Conservation (phyloP, 2,113 vertebrate species). For the Trogon surrucura region DNA sequence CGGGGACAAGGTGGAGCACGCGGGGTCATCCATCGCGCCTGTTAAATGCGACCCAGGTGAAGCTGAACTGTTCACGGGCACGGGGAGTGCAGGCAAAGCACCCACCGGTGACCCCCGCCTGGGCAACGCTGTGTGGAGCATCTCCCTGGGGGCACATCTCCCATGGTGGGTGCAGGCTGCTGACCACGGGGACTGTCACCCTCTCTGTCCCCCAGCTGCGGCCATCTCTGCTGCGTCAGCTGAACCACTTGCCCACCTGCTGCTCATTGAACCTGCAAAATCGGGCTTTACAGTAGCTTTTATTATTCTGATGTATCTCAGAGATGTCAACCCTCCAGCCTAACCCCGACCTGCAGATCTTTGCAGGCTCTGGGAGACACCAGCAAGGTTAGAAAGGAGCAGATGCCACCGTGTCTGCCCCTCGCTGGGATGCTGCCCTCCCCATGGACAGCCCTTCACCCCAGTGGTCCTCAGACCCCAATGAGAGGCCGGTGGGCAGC, state of each 20-base stretch:
- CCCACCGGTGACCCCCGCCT: rapidly evolving
- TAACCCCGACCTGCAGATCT: neutral
- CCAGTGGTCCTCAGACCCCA: neutral
- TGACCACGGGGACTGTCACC: neutral
- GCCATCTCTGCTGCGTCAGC: neutral
- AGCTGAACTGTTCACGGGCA: rapidly evolving
- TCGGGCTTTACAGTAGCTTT: neutral
- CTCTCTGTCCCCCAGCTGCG: rapidly evolving
- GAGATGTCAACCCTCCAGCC: neutral
- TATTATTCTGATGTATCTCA: too few relatives aligned
- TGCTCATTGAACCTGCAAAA: neutral
- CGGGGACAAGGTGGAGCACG: rapidly evolving
- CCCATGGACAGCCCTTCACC: rapidly evolving
- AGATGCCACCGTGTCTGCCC: neutral
- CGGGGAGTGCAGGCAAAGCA: rapidly evolving
- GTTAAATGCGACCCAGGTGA: neutral
- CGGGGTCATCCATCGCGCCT: rapidly evolving
- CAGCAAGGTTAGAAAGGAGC: neutral
- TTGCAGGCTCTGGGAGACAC: neutral
- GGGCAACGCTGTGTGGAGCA: neutral
- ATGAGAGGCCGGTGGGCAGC: neutral
- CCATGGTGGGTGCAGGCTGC: neutral
- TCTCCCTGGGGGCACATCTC: neutral
- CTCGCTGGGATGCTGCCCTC: neutral
- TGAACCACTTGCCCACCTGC: neutral